Conservation (phyloP, 2,888 invertebrate species). For the Troides helena region DNA sequence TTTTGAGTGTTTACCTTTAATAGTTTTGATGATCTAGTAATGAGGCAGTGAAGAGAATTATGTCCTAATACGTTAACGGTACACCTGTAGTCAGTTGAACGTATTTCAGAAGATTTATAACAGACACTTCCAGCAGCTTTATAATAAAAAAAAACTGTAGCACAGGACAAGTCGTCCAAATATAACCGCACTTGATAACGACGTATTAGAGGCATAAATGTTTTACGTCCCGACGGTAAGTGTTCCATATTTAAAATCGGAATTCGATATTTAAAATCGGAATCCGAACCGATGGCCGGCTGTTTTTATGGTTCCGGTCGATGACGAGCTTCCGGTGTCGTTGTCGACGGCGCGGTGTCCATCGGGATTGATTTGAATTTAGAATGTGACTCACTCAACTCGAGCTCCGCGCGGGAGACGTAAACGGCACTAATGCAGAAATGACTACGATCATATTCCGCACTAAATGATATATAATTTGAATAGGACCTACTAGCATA, state of each 20-base stretch:
- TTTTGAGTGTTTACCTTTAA: too few species aligned
- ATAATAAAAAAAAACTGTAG: slow-evolving; percentile 33
- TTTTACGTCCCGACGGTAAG: slow-evolving; percentile 65
- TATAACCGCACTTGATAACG: slow-evolving; percentile 75
- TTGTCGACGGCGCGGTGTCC: slow-evolving; percentile 26
- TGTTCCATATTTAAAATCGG: slow-evolving; percentile 64
- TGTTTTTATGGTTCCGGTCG: slow-evolving; percentile 37
- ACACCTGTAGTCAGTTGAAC: not conserved
- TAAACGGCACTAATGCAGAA: too few species aligned
- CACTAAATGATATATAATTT: too few species aligned
- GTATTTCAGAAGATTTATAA: not conserved
- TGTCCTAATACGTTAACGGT: not conserved
- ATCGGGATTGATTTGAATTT: slow-evolving; percentile 30
- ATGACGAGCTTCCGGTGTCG: slow-evolving; percentile 45
- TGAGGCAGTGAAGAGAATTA: too few species aligned
- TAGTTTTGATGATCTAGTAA: too few species aligned
- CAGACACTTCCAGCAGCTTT: slow-evolving; percentile 40
- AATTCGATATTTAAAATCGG: slow-evolving; percentile 55
- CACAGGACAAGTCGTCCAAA: slow-evolving; percentile 65
- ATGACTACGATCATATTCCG: too few species aligned
- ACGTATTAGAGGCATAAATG: slow-evolving; percentile 69
- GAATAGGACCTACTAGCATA: too few species aligned
- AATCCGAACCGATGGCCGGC: slow-evolving; percentile 46
- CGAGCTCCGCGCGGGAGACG: not conserved
- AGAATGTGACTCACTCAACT: slow-evolving; percentile 27